These are phyloP conservation scores for Platynereis dumerilii DNA, from an alignment of 2,888 invertebrate species.

Conservation along the genomic window DNA sequence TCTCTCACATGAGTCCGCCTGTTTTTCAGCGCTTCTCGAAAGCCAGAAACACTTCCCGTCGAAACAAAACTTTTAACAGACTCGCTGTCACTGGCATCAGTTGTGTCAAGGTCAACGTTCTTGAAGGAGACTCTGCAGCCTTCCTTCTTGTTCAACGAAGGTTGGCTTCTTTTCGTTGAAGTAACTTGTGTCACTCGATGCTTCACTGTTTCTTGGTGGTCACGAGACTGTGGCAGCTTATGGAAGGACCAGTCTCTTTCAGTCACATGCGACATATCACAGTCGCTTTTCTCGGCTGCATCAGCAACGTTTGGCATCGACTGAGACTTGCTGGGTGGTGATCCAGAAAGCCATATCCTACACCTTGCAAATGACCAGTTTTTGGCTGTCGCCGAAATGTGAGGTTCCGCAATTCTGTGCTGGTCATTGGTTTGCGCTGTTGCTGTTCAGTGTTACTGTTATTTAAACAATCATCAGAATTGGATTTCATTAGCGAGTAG, in stretches of 20 bases:
- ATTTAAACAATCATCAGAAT: too few relatives aligned
- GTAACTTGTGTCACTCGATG: too few relatives aligned
- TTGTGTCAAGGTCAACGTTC: slow-evolving; percentile 12
- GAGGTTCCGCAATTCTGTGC: too few relatives aligned
- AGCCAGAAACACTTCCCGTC: slow-evolving; percentile 14
- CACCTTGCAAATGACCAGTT: too few relatives aligned
- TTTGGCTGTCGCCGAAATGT: too few relatives aligned
- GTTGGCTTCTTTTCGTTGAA: not conserved
- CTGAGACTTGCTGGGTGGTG: slow-evolving; percentile 13
- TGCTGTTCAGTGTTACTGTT: too few relatives aligned
- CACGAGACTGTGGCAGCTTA: not conserved
- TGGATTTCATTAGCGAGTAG: too few relatives aligned
- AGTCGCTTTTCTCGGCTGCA: not conserved
- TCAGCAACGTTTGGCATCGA: slow-evolving; percentile 19
- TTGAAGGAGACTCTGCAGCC: slow-evolving; percentile 16
- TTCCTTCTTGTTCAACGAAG: not conserved
- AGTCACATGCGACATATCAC: too few relatives aligned
- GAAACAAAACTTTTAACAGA: slow-evolving; percentile 19
- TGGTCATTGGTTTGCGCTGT: too few relatives aligned
- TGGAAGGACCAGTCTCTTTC: not conserved
- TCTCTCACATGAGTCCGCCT: not conserved
- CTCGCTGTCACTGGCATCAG: slow-evolving; percentile 12
- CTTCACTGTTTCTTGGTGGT: not conserved
- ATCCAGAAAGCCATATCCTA: not conserved
- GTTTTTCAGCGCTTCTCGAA: slow-evolving; percentile 14